Percentiles rank a stretch among this genome's conserved stretches.
phyloP scores from a whole-genome alignment of 2,113 vertebrate species.

The Columbina picui region DNA sequence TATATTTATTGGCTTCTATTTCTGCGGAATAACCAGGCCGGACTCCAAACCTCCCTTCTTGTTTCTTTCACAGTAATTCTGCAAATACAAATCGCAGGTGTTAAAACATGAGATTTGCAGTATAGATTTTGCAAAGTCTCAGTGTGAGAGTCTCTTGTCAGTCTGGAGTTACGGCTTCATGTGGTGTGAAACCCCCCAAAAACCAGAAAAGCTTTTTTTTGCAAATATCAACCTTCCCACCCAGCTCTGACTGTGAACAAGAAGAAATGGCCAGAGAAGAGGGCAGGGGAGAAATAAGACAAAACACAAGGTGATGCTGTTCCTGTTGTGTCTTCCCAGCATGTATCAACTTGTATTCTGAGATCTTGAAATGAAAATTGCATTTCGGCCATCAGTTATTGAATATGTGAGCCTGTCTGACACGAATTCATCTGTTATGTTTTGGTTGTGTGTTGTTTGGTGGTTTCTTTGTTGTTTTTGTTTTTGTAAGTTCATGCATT shows the following conservation, averaged over 20 bases:
- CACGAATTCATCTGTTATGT: neutral
- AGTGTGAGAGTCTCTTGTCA: neutral
- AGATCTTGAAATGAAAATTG: neutral
- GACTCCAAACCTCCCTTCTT: neutral
- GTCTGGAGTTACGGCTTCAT: neutral
- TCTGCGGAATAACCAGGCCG: neutral
- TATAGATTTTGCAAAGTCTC: neutral
- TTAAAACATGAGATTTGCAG: neutral
- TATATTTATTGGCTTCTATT: neutral
- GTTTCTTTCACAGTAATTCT: neutral
- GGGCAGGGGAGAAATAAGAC: neutral
- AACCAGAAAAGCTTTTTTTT: neutral
- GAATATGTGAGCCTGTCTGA: neutral
- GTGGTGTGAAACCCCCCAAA: neutral
- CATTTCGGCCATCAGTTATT: neutral
- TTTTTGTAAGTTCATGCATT: neutral
- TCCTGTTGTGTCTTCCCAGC: neutral
- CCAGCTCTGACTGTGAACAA: neutral
- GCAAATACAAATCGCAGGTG: neutral
- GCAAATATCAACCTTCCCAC: neutral
- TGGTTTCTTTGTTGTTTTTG: neutral
- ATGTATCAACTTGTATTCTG: neutral
- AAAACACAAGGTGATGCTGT: neutral
- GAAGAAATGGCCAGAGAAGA: neutral
- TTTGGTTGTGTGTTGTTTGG: too few relatives aligned